Conservation (phyloP, 2,797 vertebrate genomes). For the Sylvilagus floridanus region DNA sequence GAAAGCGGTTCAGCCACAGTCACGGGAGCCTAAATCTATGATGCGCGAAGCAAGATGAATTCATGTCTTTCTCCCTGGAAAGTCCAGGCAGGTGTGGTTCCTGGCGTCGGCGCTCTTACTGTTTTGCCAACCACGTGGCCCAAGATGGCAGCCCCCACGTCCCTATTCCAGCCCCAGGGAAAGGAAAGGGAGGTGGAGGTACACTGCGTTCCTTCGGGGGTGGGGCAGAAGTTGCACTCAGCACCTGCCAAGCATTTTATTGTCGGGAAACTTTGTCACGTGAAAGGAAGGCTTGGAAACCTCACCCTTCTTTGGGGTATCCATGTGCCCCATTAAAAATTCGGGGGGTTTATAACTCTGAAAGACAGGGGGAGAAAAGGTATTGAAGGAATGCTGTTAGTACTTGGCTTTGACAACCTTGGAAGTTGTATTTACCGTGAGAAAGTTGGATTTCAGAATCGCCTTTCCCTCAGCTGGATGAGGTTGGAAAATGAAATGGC, state of each 20-base stretch:
- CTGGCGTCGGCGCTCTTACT: not conserved
- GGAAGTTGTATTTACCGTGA: slow-evolving; percentile 29
- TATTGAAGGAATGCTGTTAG: not conserved
- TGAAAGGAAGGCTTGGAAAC: slow-evolving; percentile 21
- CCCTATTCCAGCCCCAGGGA: not conserved
- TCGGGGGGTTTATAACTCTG: not conserved
- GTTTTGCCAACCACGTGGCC: not conserved
- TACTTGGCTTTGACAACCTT: not conserved
- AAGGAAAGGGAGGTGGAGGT: not conserved
- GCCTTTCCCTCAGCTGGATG: not conserved
- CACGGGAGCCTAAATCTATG: not conserved
- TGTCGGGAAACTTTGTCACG: not conserved
- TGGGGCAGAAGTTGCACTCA: not conserved
- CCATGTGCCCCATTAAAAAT: not conserved
- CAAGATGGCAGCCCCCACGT: not conserved
- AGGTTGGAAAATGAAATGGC: slow-evolving; percentile 38
- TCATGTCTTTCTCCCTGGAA: not conserved
- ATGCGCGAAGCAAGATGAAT: not conserved
- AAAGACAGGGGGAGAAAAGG: not conserved
- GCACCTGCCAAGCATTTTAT: not conserved
- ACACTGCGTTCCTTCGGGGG: not conserved
- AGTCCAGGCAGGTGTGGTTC: not conserved
- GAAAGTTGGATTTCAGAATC: slow-evolving; percentile 45
- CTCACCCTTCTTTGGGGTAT: not conserved
- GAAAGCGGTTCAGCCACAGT: not conserved